phyloP scores from a whole-genome alignment of 2,113 vertebrate genomes.

The Lethenteron reissneri region DNA sequence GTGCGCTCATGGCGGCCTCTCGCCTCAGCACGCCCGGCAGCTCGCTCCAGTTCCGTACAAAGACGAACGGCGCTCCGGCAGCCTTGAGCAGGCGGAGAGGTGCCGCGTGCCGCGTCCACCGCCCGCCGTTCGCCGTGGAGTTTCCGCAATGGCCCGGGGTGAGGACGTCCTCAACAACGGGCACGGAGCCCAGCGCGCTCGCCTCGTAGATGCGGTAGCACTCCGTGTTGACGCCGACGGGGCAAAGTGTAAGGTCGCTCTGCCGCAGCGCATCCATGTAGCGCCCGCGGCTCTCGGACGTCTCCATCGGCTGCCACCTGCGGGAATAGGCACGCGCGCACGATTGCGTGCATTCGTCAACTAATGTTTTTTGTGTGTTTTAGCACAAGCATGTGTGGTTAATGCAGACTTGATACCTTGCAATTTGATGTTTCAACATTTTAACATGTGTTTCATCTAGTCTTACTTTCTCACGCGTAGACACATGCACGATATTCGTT shows the following conservation, averaged over 20 bases:
- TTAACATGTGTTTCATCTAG: too few relatives aligned
- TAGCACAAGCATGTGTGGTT: too few relatives aligned
- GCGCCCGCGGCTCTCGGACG: neutral
- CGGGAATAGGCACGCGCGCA: neutral
- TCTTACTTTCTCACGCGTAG: too few relatives aligned
- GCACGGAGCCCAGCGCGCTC: neutral
- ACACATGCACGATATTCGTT: too few relatives aligned
- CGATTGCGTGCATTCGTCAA: too few relatives aligned
- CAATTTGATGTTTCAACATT: too few relatives aligned
- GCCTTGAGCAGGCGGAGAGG: conserved; percentile 1
- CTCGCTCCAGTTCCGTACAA: neutral
- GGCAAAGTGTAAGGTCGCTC: conserved; percentile 5
- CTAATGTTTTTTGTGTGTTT: too few relatives aligned
- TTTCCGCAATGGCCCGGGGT: neutral
- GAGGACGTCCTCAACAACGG: conserved; percentile 4
- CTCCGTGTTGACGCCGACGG: conserved; percentile 4
- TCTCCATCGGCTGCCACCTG: conserved; percentile 4
- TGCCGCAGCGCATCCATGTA: conserved; percentile 2
- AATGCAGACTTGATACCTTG: too few relatives aligned
- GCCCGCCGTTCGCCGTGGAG: neutral
- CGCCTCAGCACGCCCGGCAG: neutral
- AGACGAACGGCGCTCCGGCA: neutral
- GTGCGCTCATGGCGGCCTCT: neutral
- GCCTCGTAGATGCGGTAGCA: conserved; percentile 6
- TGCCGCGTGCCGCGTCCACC: neutral